Base-by-base conservation (phyloP, 23 tunicate genomes). In the Corella eumyota region DNA sequence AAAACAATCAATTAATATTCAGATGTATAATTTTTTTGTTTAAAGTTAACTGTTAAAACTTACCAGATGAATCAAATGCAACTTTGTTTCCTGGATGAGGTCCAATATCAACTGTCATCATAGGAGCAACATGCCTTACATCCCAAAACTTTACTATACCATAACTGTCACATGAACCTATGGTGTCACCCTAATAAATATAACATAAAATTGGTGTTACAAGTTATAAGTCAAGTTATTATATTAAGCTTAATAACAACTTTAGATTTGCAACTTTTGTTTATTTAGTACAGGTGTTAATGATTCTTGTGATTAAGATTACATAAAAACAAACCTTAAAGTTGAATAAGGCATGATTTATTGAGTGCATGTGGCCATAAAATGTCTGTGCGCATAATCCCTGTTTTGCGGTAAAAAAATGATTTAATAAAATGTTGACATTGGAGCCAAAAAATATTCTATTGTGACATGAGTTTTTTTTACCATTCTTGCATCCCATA, bases 401-500 rank as follows among this genome's bases (percentile, higher is more conserved):
- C 95, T 85, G 79, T n/a, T n/a, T n/a, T n/a, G n/a, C n/a, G n/a
- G n/a, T n/a, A n/a, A n/a, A n/a, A n/a, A n/a, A n/a, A n/a, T n/a
- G n/a, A n/a, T n/a, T n/a, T n/a, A n/a, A n/a, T n/a, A n/a, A n/a
- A n/a, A n/a, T n/a, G n/a, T n/a, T n/a, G n/a, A n/a, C n/a, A n/a
- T n/a, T n/a, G n/a, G n/a, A n/a, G n/a, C n/a, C n/a, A n/a, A n/a
- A n/a, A n/a, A n/a, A n/a, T n/a, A n/a, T n/a, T n/a, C n/a, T n/a
- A n/a, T n/a, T n/a, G n/a, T n/a, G n/a, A n/a, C n/a, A n/a, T n/a
- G n/a, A n/a, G n/a, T n/a, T n/a, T n/a, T n/a, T n/a, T 74, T 34
- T 36, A 85, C 95, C 25, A 93, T 92, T 25, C 98, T 52, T 23
- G 98, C 98, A 48, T 92, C 98, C 98, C 98, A 92, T 6, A 92